Conservation (phyloP, 1,140 invertebrate species). For the Bombus polaris region DNA sequence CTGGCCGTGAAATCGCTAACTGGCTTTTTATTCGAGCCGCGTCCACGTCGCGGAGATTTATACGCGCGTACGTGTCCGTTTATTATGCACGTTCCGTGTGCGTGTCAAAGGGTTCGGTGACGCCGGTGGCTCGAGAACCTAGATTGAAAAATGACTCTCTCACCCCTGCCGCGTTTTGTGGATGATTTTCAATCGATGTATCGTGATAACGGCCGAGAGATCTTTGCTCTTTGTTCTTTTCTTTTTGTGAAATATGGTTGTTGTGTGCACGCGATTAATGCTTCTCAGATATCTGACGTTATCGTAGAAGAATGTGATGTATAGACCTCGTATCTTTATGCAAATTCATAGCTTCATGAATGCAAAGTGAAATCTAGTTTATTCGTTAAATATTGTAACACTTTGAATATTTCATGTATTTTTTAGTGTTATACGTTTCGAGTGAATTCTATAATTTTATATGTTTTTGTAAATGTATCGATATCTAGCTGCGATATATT, state of each 20-base stretch:
- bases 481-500: no score
- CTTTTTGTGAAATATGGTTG: neutral
- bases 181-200: neutral
- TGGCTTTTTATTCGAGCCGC: constrained; percentile 58
- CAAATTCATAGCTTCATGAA: neutral
- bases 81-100: constrained; percentile 2
- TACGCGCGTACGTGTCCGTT: constrained; percentile 24
- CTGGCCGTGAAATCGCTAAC: constrained; percentile 59
- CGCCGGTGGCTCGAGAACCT: constrained; percentile 1
- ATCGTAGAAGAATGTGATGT: neutral
- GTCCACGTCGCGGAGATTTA: constrained; percentile 56
- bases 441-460: no score
- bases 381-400: neutral
- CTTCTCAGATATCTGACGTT: neutral
- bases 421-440: neutral
- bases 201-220: neutral
- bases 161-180: neutral
- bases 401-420: neutral
- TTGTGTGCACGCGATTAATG: neutral
- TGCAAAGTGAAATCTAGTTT: neutral
- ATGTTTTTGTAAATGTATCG: no score
- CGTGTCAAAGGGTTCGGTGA: constrained; percentile 26
- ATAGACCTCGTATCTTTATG: neutral
- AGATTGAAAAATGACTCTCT: constrained; percentile 29
- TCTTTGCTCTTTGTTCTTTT: neutral